Evolutionary conservation across 2,888 invertebrate genomes (phyloP), one percentile per base, ranked within the genome.

Genomic region (Orthosia gracilis): DNA sequence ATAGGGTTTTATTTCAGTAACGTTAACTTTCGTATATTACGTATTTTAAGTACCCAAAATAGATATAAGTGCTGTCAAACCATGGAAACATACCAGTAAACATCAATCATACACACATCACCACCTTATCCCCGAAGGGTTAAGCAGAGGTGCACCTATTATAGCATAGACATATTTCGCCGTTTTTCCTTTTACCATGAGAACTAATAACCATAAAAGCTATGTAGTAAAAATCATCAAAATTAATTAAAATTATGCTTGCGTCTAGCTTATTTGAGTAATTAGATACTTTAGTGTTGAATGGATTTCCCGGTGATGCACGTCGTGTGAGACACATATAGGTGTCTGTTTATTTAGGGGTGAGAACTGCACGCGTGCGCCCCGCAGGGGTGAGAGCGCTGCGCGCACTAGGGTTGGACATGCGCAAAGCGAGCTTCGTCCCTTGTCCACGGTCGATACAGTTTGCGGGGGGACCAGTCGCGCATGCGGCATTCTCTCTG

Each of bases 401-500:
- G 91, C 92, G 92, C 92, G 89, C 92, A 90, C 91, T 61, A 45
- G 61, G 75, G 73, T 79, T 76, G 84, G 45, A 84, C 91, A 89
- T 92, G 93, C 92, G 93, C 90, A 86, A 23, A 74, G 73, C 62
- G 68, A 59, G 61, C 72, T 76, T 74, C 85, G 79, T 85, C 82
- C 74, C 73, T 58, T 65, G 76, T 78, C 73, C 79, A 76, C 87
- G 95, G 92, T 96, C 96, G 93, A 96, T 96, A 95, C 73, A 83
- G 82, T 83, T n/a, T 83, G 88, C 86, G 86, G 89, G 90, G 84
- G 67, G 65, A 9, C 70, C 66, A 79, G 81, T 85, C 92, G 93
- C 95, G 96, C 96, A 94, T 94, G 95, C 94, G 94, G 80, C 76
- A 84, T 85, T 78, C 84, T 88, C 85, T 89, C 82, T 88, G 85